phyloP scores from a whole-genome alignment of 2,113 vertebrate species.

The Solea solea region DNA sequence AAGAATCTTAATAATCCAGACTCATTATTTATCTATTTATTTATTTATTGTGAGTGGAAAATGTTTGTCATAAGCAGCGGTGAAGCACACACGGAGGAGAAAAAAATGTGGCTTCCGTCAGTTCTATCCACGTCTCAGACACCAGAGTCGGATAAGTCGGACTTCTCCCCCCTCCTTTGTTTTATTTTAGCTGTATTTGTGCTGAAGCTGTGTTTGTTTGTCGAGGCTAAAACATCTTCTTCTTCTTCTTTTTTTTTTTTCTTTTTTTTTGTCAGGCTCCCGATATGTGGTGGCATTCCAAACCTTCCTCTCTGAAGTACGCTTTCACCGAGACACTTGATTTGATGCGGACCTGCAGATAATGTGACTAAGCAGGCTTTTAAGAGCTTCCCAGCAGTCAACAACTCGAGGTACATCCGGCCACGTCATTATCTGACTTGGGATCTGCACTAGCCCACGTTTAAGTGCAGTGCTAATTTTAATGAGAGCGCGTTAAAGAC shows the following conservation, averaged over 20 bases:
- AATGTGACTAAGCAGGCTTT: slow-evolving; percentile 67
- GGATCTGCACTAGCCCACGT: slow-evolving; percentile 33
- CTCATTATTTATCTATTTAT: slow-evolving; percentile 70
- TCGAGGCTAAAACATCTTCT: slow-evolving; percentile 17
- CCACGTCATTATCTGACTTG: slow-evolving; percentile 53
- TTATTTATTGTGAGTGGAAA: slow-evolving; percentile 73
- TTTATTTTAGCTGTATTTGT: slow-evolving; percentile 34
- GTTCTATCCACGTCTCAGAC: slow-evolving; percentile 29
- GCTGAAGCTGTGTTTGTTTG: slow-evolving; percentile 44
- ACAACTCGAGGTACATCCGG: slow-evolving; percentile 51
- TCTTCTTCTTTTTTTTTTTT: too few relatives aligned
- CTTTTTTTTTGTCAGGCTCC: not conserved
- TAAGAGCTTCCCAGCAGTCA: slow-evolving; percentile 71
- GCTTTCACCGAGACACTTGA: slow-evolving; percentile 28
- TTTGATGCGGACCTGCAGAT: slow-evolving; percentile 60
- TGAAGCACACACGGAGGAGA: slow-evolving; percentile 33
- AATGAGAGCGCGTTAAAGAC: slow-evolving; percentile 14
- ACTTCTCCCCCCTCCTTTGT: not conserved
- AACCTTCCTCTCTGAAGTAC: not conserved
- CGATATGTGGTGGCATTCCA: not conserved
- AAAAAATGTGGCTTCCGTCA: slow-evolving; percentile 73
- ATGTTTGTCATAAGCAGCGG: slow-evolving; percentile 63
- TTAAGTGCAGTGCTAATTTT: slow-evolving; percentile 21
- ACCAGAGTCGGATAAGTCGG: slow-evolving; percentile 23
- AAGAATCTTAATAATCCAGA: slow-evolving; percentile 54